Evolutionary conservation across 2,113 vertebrate species (phyloP).

Genomic region (Potamarius usumacintae): DNA sequence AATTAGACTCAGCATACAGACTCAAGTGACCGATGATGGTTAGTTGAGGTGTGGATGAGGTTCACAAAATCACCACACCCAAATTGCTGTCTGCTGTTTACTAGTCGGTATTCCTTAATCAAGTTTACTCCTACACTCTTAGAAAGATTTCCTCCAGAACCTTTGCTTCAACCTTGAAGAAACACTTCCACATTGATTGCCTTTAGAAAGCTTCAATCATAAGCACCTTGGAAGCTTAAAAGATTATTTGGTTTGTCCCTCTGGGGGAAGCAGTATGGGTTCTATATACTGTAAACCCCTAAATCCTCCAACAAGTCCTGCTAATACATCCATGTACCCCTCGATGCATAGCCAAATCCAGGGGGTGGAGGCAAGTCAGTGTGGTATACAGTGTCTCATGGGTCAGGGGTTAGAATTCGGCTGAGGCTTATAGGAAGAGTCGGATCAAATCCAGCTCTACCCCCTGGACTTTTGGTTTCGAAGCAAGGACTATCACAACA

Average conservation of each 20-base stretch:
- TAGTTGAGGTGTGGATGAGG: not conserved
- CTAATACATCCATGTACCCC: not conserved
- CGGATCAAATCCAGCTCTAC: not conserved
- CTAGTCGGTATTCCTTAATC: not conserved
- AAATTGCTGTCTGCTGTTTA: not conserved
- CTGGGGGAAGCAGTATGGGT: not conserved
- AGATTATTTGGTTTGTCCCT: not conserved
- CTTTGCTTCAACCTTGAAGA: not conserved
- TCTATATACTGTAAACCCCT: not conserved
- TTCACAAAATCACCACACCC: not conserved
- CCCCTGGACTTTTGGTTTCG: not conserved
- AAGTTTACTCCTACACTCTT: not conserved
- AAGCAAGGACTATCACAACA: not conserved
- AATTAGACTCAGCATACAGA: not conserved
- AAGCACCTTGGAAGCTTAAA: not conserved
- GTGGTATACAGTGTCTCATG: not conserved
- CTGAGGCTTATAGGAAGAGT: not conserved
- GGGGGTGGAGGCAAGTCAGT: not conserved
- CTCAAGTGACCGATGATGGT: not conserved
- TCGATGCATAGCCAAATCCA: not conserved
- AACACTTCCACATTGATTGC: not conserved
- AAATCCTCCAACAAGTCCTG: not conserved
- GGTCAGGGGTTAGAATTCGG: not conserved
- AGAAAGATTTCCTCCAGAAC: not conserved
- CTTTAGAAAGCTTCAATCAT: not conserved